Base-by-base conservation (phyloP, 2,888 invertebrate genomes). In the Formica aserva region DNA sequence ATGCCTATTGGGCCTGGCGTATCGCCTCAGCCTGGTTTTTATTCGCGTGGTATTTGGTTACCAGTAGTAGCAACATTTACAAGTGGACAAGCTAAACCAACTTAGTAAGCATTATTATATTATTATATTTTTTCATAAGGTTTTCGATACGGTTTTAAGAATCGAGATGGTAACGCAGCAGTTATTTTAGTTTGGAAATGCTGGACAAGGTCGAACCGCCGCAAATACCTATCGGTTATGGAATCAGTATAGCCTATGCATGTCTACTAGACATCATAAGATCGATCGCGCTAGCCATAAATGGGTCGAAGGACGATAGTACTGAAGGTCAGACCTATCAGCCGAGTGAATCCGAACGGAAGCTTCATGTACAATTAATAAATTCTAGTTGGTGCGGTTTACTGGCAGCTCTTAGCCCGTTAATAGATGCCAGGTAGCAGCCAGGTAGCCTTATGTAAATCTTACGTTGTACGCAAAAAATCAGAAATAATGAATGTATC, bases 371-470 rank as follows among this genome's bases (percentile, higher is more conserved):
- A 41, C 97, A 99, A 95, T 95, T 99, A 38, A 96, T 99, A 45
- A 98, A 98, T 91, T 99, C 99, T 0, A 98, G 98, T 87, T 99
- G 99, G 99, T 98, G 98, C 94, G 99, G 99, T 0, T 95, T 99
- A 66, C 96, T 99, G 52, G 98, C 98, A 91, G 99, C 99, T 0
- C 95, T 99, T 86, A 98, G 98, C 83, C 97, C 99, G 3, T 95
- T 99, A 67, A 97, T 99, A 1, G 99, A 99, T 94, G 98, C 99
- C 3, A 98, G 96, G 96, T 96, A 93, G 89, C 55, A 57, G 3
- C 35, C 32, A 32, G 32, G 89, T 55, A 57, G 6, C 32, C 3
- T 55, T 55, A n/a, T 6, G 9, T 45, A 60, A 57, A 71, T 76
- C 71, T 72, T 52, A 82, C 4, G n/a, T 81, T 22, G 22, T 11